Conservation (phyloP, 2,113 vertebrate genomes). For the Engystomops pustulosus region DNA sequence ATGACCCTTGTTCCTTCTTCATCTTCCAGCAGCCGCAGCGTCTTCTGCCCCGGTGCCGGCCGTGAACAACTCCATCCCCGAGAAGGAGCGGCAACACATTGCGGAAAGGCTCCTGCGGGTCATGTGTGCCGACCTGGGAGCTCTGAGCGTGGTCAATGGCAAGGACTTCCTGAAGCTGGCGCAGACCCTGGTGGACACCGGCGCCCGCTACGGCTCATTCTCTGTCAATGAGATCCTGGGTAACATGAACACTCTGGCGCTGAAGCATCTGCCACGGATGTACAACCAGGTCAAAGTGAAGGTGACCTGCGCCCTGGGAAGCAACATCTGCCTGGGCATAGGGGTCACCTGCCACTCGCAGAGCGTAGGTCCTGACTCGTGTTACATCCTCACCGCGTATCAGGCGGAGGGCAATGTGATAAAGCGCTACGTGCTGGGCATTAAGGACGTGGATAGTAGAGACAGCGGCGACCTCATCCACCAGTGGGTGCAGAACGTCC, state of each 20-base stretch:
- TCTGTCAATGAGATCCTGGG: constrained; percentile 92
- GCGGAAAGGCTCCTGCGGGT: constrained; percentile 92
- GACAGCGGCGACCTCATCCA: constrained; percentile 93
- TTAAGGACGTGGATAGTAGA: constrained; percentile 86
- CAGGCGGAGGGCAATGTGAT: constrained; percentile 93
- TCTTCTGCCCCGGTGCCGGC: constrained; percentile 72
- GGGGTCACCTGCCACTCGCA: constrained; percentile 96
- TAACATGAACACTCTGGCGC: constrained; percentile 91
- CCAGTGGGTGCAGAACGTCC: constrained; percentile 97
- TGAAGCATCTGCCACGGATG: constrained; percentile 95
- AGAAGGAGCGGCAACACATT: constrained; percentile 97
- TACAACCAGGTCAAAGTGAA: constrained; percentile 99
- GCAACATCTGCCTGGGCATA: constrained; percentile 92
- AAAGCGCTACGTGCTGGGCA: constrained; percentile 91
- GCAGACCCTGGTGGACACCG: constrained; percentile 93
- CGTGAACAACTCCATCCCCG: constrained; percentile 81
- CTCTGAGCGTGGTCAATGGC: constrained; percentile 87
- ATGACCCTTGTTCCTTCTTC: background rate
- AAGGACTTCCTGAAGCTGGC: constrained; percentile 98
- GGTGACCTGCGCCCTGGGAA: constrained; percentile 94
- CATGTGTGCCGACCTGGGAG: constrained; percentile 92
- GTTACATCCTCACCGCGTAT: constrained; percentile 92
- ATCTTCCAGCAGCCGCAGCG: background rate
- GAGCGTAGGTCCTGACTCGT: constrained; percentile 86
- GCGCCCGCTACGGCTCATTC: constrained; percentile 93